Conservation (phyloP, 1,140 invertebrate species). For the Drosophila virilis region DNA sequence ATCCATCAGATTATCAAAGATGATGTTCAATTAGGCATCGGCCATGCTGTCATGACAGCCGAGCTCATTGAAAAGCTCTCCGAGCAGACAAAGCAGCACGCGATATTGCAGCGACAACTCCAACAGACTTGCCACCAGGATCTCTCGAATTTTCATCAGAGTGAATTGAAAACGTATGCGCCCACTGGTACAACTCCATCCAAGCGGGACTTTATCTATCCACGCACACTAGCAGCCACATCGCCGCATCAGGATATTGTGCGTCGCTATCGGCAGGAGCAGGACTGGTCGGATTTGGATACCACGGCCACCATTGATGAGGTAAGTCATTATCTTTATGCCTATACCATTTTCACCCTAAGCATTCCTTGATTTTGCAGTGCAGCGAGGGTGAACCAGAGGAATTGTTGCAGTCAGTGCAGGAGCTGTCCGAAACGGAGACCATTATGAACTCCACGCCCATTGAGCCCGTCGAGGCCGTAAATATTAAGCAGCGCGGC, state of each 20-base stretch:
- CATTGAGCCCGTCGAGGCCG: slow-evolving; percentile 50
- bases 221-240: slow-evolving; percentile 86
- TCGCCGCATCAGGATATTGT: slow-evolving; percentile 89
- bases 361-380: slow-evolving; percentile 23
- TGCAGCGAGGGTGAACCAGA: slow-evolving; percentile 66
- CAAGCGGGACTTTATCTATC: slow-evolving; percentile 87
- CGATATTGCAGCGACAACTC: slow-evolving; percentile 47
- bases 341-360: neutral
- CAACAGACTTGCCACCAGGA: slow-evolving; percentile 57
- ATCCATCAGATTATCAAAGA: slow-evolving; percentile 39
- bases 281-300: slow-evolving; percentile 80
- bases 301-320: slow-evolving; percentile 79
- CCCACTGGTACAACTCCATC: slow-evolving; percentile 86
- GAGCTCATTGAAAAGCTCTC: slow-evolving; percentile 40
- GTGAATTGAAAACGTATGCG: slow-evolving; percentile 85
- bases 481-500: slow-evolving; percentile 32
- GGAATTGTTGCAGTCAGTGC: slow-evolving; percentile 57
- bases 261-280: slow-evolving; percentile 85
- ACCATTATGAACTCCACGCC: slow-evolving; percentile 82
- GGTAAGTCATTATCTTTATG: slow-evolving; percentile 4
- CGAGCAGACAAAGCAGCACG: slow-evolving; percentile 53
- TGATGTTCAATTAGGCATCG: slow-evolving; percentile 33
- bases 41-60: slow-evolving; percentile 33
- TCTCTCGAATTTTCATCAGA: slow-evolving; percentile 79
- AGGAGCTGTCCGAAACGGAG: slow-evolving; percentile 72